Percentiles rank a stretch among this genome's conserved stretches.
Conservation (phyloP, 2,113 vertebrate genomes). For the Paramormyrops kingsleyae region DNA sequence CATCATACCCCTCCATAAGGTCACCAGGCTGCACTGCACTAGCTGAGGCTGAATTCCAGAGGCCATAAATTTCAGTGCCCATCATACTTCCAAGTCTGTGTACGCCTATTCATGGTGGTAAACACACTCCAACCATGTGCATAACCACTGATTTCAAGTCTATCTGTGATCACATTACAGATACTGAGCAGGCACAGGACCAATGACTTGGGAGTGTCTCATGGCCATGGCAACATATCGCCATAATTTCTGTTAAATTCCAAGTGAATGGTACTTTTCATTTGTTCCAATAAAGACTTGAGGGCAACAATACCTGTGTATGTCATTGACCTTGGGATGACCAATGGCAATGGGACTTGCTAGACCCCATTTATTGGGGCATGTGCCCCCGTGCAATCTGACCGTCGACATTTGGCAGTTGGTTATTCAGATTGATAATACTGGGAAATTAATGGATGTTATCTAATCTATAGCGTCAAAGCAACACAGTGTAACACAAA, state of each 20-base stretch:
- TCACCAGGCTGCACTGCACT: not conserved
- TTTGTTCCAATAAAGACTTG: not conserved
- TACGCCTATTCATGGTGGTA: not conserved
- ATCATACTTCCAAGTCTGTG: not conserved
- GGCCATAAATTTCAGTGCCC: not conserved
- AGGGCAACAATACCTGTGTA: not conserved
- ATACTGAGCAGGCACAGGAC: not conserved
- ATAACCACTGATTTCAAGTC: not conserved
- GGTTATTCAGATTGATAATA: not conserved
- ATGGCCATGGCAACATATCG: not conserved
- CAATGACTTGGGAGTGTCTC: not conserved
- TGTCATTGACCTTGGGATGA: not conserved
- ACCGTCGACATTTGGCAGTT: not conserved
- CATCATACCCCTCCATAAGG: not conserved
- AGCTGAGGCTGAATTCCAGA: not conserved
- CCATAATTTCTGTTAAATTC: not conserved
- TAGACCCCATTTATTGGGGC: not conserved
- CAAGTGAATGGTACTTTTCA: not conserved
- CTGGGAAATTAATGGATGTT: not conserved
- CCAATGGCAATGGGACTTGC: not conserved
- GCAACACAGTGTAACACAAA: not conserved
- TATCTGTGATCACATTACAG: not conserved
- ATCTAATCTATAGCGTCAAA: not conserved
- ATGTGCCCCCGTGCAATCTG: not conserved
- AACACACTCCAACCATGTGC: not conserved